Base-by-base conservation (phyloP, 1,140 invertebrate species). In the Xylocopa sonorina region DNA sequence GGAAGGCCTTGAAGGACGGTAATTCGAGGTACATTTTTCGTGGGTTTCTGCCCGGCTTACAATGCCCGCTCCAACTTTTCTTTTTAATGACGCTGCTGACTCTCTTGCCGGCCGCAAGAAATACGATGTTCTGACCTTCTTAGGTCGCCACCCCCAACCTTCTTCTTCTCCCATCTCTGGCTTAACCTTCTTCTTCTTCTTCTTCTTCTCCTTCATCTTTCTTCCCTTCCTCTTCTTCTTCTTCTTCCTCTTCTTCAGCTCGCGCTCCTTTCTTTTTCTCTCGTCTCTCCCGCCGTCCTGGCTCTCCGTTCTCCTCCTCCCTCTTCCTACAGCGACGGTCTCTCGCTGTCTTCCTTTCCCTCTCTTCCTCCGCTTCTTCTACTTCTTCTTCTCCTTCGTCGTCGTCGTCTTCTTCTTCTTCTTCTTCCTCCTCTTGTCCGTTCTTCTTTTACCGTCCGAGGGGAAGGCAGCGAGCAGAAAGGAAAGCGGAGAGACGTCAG, bases 51-150 rank as follows among this genome's bases (percentile, higher is more conserved):
- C 21, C 48, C n/a, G n/a, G 24, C n/a, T 72, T 51, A 43, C 72
- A 43, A 53, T 75, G 27, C 60, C 60, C n/a, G 27, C 63, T 27
- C 27, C 34, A 67, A 77, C 51, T 77, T 77, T 77, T 68, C 74
- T 77, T 58, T 77, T 77, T 77, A 78, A 78, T 72, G 63, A 78
- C 66, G 57, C 55, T 51, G 76, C 76, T 43, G 55, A 57, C 74
- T 68, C 38, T 51, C 46, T 55, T 27, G 38, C 38, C 41, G 21
- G 27, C 63, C 41, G 41, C 64, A 78, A 78, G 76, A 78, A 78
- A 78, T 78, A 72, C 74, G 64, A 77, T 69, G 74, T 69, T 77
- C 76, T 63, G 76, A 78, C 76, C 76, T 78, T 73, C 76, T 72
- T 78, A 78, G 68, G 76, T 78, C 76, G 68, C 75, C 75, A 77